Evolutionary conservation across 2,113 vertebrate genomes (phyloP).

Genomic region (Procapra przewalskii): DNA sequence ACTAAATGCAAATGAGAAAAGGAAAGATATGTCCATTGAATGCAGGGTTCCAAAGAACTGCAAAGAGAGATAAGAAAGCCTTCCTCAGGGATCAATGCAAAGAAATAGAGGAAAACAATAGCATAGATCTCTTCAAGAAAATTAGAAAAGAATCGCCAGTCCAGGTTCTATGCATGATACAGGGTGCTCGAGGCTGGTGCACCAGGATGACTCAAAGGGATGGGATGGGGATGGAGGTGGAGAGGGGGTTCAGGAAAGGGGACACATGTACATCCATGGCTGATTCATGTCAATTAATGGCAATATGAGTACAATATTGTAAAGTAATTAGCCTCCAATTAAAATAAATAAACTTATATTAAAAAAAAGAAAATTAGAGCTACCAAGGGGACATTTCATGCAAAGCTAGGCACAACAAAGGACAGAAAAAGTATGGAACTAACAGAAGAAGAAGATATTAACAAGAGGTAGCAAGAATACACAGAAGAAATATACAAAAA

Average conservation of each 20-base stretch:
- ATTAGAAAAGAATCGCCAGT: accelerated
- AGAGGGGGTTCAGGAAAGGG: not conserved
- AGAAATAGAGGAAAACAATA: not conserved
- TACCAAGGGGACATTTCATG: not conserved
- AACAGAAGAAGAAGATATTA: not conserved
- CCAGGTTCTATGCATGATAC: not conserved
- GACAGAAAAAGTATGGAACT: not conserved
- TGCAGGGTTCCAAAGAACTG: not conserved
- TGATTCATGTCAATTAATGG: not conserved
- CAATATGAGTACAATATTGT: not conserved
- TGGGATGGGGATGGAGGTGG: not conserved
- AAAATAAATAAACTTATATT: no score
- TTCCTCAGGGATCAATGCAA: not conserved
- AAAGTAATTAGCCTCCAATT: not conserved
- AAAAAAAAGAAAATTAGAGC: not conserved
- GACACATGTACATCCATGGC: not conserved
- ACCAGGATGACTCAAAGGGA: not conserved
- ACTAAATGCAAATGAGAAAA: not conserved
- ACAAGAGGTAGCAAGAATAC: not conserved
- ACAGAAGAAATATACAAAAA: not conserved
- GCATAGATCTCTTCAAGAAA: not conserved
- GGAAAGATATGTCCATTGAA: not conserved
- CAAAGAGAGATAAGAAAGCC: not conserved
- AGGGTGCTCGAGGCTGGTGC: not conserved
- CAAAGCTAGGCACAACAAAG: not conserved